These are phyloP conservation scores for Xiphorhynchus erythropygius DNA, from an alignment of 2,797 vertebrate genomes.

Conservation along the genomic window DNA sequence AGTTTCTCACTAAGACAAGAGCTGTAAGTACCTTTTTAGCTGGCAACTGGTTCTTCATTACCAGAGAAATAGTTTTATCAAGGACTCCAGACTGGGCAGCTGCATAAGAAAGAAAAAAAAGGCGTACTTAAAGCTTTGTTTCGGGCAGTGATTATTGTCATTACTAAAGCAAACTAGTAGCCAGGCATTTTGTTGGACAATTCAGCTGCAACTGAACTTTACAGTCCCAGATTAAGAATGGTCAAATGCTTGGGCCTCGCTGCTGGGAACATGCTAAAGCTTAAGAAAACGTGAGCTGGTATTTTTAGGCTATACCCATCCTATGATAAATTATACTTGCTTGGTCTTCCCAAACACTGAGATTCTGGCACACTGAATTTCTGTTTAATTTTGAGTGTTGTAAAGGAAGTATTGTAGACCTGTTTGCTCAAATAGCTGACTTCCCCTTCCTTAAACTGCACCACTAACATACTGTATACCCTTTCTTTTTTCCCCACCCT, in stretches of 20 bases:
- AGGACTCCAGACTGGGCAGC: conserved; percentile 91
- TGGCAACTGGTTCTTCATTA: conserved; percentile 87
- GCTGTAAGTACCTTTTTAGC: conserved; percentile 80
- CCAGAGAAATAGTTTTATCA: conserved; percentile 85
- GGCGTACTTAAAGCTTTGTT: neutral
- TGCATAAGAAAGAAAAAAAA: conserved; percentile 59
- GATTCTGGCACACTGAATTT: neutral
- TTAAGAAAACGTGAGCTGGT: neutral
- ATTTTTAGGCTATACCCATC: neutral
- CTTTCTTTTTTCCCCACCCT: neutral
- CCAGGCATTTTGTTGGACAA: neutral
- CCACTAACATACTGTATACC: neutral
- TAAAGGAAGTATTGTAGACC: neutral
- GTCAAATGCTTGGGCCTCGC: neutral
- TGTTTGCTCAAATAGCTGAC: neutral
- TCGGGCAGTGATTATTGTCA: neutral
- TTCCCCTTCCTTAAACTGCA: neutral
- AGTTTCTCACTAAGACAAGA: neutral
- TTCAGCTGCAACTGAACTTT: neutral
- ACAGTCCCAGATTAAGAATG: neutral
- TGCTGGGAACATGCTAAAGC: neutral
- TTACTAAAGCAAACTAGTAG: neutral
- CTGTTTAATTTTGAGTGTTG: neutral
- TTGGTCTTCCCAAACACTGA: neutral
- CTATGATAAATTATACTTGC: neutral